Percentiles rank a stretch among this genome's conserved stretches.
Conservation (phyloP, 2,797 vertebrate genomes). For the Channa striata region DNA sequence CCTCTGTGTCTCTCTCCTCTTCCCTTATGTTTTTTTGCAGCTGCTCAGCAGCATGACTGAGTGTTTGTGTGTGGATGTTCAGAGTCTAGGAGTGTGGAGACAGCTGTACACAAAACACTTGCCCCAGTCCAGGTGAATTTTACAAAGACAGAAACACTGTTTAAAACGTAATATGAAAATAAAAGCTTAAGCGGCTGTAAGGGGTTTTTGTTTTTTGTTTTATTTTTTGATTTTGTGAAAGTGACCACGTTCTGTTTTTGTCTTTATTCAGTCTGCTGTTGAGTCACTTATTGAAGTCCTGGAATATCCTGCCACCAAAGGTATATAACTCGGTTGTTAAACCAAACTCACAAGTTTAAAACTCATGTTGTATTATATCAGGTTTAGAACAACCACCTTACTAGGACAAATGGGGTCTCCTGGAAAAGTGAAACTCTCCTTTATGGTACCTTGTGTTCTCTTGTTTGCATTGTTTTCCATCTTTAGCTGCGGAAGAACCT, state of each 20-base stretch:
- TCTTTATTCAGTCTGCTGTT: constrained; percentile 87
- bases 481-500: constrained; percentile 87
- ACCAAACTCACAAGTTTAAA: not conserved
- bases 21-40: constrained; percentile 69
- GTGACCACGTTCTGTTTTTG: not conserved
- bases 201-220: no score
- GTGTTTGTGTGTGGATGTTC: constrained; percentile 90
- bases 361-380: not conserved
- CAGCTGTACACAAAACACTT: constrained; percentile 96
- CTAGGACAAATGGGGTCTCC: not conserved
- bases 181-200: no score
- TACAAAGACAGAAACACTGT: not conserved
- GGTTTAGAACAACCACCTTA: not conserved
- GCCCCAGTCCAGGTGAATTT: constrained; percentile 90
- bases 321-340: constrained; percentile 68
- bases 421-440: not conserved
- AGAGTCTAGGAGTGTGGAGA: constrained; percentile 93
- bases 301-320: constrained; percentile 89
- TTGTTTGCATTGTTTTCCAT: not conserved
- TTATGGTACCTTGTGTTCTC: not conserved
- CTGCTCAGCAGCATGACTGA: constrained; percentile 91
- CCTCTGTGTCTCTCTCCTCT: not conserved
- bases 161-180: no score
- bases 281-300: constrained; percentile 88
- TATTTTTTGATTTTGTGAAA: not conserved